Conservation (phyloP, 2,797 vertebrate genomes). For the Gastrophryne carolinensis region DNA sequence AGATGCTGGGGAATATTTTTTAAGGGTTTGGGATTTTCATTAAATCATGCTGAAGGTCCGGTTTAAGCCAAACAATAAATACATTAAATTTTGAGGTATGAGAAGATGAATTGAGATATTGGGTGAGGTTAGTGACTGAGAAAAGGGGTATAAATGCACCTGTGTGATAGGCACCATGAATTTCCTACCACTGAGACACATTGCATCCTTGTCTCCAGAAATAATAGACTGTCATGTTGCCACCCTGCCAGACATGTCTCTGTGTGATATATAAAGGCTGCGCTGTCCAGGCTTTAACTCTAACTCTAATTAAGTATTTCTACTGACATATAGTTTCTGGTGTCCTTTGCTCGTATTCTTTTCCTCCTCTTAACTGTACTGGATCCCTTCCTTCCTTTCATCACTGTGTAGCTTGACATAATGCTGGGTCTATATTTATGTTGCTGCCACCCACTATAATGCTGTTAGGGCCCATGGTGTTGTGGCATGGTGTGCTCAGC, state of each 20-base stretch:
- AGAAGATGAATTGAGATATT: conserved; percentile 24
- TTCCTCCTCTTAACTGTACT: conserved; percentile 1
- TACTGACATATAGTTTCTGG: conserved; percentile 16
- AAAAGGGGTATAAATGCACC: conserved; percentile 24
- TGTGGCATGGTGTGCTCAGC: conserved; percentile 28
- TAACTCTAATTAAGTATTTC: conserved; percentile 47
- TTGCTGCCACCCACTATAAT: conserved; percentile 1
- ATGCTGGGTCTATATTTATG: conserved; percentile 28
- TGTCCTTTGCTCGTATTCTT: neutral
- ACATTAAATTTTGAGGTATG: neutral
- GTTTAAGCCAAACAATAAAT: neutral
- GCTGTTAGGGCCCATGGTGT: conserved; percentile 15
- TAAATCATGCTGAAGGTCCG: too few relatives aligned
- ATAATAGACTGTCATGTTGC: conserved; percentile 41
- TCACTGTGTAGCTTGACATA: neutral
- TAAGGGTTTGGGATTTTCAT: too few relatives aligned
- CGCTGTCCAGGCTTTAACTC: neutral
- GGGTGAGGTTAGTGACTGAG: conserved; percentile 9
- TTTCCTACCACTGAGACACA: conserved; percentile 33
- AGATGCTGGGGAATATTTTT: too few relatives aligned
- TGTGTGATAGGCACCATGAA: conserved; percentile 24
- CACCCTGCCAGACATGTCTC: conserved; percentile 19
- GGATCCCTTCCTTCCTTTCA: neutral
- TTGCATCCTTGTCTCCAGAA: conserved; percentile 14
- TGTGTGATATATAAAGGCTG: conserved; percentile 39